Conservation (phyloP, 2,797 vertebrate genomes). For the Danio choprae region DNA sequence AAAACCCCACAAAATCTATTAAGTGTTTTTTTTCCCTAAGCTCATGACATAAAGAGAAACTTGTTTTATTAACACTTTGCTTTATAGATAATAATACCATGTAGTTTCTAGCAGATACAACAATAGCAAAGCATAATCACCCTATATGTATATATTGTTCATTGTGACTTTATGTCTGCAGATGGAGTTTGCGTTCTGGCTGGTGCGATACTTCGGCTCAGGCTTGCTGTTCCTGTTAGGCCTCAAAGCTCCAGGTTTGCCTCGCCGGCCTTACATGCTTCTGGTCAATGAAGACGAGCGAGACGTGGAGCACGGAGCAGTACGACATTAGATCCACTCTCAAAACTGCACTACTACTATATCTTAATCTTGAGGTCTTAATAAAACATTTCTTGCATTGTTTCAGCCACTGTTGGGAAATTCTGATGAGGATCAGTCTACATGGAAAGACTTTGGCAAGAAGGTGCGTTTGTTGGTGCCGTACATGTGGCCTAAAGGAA, state of each 20-base stretch:
- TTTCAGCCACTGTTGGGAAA: slow-evolving; percentile 77
- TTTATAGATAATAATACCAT: too few relatives aligned
- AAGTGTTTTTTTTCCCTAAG: too few relatives aligned
- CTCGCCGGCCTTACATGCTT: slow-evolving; percentile 86
- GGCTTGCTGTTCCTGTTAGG: slow-evolving; percentile 88
- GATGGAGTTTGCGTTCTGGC: slow-evolving; percentile 92
- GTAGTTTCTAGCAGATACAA: too few relatives aligned
- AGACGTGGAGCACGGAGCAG: slow-evolving; percentile 81
- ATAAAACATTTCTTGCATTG: not conserved
- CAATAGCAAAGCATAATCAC: too few relatives aligned
- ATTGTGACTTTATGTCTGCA: slow-evolving; percentile 60
- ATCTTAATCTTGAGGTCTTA: not conserved
- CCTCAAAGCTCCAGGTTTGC: slow-evolving; percentile 90
- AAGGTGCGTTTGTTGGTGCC: slow-evolving; percentile 86
- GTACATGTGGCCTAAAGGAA: slow-evolving; percentile 92
- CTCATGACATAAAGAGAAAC: too few relatives aligned
- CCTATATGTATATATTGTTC: too few relatives aligned
- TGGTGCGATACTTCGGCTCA: slow-evolving; percentile 84
- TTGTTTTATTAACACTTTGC: too few relatives aligned
- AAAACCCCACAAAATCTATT: too few relatives aligned
- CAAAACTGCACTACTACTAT: not conserved
- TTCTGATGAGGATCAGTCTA: slow-evolving; percentile 74
- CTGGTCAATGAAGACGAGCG: slow-evolving; percentile 91
- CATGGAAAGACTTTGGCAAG: slow-evolving; percentile 86
- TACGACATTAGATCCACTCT: slow-evolving; percentile 50